Evolutionary conservation across 53 echinoderm and acorn worm genomes (phyloP).

Genomic region (Arbacia lixula): DNA sequence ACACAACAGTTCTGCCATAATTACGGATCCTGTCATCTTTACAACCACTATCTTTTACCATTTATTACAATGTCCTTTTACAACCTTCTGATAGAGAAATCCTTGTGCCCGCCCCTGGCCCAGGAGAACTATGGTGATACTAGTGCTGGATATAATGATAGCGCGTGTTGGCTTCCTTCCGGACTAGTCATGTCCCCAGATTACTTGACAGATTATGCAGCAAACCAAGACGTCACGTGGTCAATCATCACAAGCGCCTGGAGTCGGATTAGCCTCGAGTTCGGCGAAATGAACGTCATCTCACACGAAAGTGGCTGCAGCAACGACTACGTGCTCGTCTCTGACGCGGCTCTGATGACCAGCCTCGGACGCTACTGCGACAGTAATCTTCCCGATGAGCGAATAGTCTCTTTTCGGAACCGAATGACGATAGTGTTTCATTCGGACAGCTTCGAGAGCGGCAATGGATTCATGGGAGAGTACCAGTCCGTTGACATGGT

Average conservation of each 20-base stretch:
- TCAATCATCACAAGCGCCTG: slow-evolving; percentile 14
- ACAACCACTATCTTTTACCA: too few species aligned
- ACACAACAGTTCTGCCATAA: too few species aligned
- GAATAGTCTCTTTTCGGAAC: slow-evolving; percentile 6
- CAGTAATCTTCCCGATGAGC: background rate
- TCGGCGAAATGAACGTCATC: slow-evolving; percentile 12
- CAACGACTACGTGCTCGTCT: slow-evolving; percentile 18
- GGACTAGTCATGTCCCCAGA: slow-evolving; percentile 18
- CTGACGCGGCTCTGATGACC: background rate
- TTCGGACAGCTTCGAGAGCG: slow-evolving; percentile 24
- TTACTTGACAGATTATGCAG: slow-evolving; percentile 17
- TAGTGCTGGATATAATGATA: too few species aligned
- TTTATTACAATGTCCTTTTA: too few species aligned
- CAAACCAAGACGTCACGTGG: slow-evolving; percentile 15
- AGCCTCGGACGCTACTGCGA: slow-evolving; percentile 30
- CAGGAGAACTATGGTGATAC: too few species aligned
- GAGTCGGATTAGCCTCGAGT: slow-evolving; percentile 11
- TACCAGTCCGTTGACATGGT: background rate
- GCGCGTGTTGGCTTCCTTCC: too few species aligned
- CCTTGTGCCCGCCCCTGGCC: too few species aligned
- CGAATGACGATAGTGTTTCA: slow-evolving; percentile 41
- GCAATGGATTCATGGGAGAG: background rate
- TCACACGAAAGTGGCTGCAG: slow-evolving; percentile 12
- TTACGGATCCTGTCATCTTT: too few species aligned
- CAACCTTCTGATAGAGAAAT: too few species aligned